Base-by-base conservation (phyloP, 1,140 invertebrate species). In the Hydropsyche tenuis region DNA sequence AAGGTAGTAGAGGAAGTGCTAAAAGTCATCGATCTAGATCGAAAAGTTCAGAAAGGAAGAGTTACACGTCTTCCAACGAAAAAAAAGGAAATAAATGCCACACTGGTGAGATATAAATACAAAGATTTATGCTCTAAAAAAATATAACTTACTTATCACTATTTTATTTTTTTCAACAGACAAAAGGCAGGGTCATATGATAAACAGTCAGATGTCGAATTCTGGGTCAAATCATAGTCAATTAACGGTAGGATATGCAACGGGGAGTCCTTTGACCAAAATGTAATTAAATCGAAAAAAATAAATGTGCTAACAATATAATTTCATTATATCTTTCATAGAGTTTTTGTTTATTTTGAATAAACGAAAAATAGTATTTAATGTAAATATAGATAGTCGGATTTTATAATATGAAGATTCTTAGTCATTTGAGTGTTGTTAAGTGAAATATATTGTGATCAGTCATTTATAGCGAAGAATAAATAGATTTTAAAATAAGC, bases 191-290 rank as follows among this genome's bases (percentile, higher is more conserved):
- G 27, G 23, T 18, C 64, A 43, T 43, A 11, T 64, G 11, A n/a
- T 18, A 6, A 53, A 43, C 11, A 74, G 46, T 42, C 73, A 74
- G 30, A 75, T 77, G 65, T 42, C 68, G 46, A 75, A 75, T 46
- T 77, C 76, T 11, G 42, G 22, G n/a, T 77, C 76, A n/a, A 77
- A 75, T 45, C 73, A 75, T 46, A 75, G 76, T 48, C 76, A 77
- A 68, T 4, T 77, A 7, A 46, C 46, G 5, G 14, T 37, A 20
- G 22, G 30, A 14, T 20, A 30, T 16, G 16, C 42, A 20, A 14
- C 20, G 0, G 65, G 62, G n/a, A 60, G 37, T 51, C 63, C 72
- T 22, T 30, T 68, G 1, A 73, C 63, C 7, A 73, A 68, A 56
- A 68, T 68, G 65, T 69, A 73, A 66, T 27, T 60, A 9, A n/a